These are phyloP conservation scores for Trichomycterus rosablanca DNA, from an alignment of 2,113 vertebrate genomes.

Conservation along the genomic window DNA sequence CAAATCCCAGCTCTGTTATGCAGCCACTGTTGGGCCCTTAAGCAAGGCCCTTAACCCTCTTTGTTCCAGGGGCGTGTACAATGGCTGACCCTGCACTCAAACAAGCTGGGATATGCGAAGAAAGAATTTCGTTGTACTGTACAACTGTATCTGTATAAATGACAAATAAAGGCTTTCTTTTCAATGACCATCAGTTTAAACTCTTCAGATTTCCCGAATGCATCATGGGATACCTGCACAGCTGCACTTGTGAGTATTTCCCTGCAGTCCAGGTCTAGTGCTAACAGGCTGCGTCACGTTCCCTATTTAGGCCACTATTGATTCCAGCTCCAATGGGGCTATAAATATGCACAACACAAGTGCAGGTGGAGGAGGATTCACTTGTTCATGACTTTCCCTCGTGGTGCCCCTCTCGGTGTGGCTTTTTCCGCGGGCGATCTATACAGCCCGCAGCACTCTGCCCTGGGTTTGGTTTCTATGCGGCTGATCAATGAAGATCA, in stretches of 20 bases:
- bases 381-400: constrained; percentile 18
- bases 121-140: too few relatives aligned
- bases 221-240: neutral
- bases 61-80: too few relatives aligned
- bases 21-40: too few relatives aligned
- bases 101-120: too few relatives aligned
- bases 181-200: too few relatives aligned
- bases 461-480: constrained; percentile 46
- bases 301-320: constrained; percentile 33
- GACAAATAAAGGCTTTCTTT: too few relatives aligned
- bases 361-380: constrained; percentile 29
- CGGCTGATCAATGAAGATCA: constrained; percentile 32
- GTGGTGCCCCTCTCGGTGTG: constrained; percentile 21
- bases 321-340: constrained; percentile 53
- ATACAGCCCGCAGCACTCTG: constrained; percentile 47
- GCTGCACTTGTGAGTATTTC: constrained; percentile 1
- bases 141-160: too few relatives aligned
- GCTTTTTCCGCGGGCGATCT: constrained; percentile 58
- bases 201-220: too few relatives aligned
- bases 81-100: too few relatives aligned
- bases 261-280: neutral
- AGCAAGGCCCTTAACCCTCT: too few relatives aligned
- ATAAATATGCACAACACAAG: constrained; percentile 51
- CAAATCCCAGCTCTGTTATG: too few relatives aligned
- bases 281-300: constrained; percentile 31